phyloP scores from a whole-genome alignment of 2,797 vertebrate genomes.

The Sebastes cheni region DNA sequence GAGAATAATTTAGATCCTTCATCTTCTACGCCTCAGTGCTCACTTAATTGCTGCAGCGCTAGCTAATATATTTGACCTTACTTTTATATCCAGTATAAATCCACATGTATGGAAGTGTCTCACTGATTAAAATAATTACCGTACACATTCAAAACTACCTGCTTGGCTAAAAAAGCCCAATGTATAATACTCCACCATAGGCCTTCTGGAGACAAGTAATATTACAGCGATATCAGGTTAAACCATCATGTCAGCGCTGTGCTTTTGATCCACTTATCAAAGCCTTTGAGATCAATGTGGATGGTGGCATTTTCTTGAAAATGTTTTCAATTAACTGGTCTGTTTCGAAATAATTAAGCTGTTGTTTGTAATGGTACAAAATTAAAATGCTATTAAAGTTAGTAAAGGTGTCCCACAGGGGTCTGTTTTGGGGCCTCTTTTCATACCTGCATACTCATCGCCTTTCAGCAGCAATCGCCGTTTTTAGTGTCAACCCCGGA shows the following conservation, averaged over 20 bases:
- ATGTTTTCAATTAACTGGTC: no score
- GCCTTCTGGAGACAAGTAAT: background rate
- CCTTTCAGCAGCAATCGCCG: background rate
- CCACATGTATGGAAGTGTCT: background rate
- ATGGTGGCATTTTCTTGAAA: background rate
- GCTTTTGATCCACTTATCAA: background rate
- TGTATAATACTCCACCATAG: background rate
- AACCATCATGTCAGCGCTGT: background rate
- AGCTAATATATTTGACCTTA: background rate
- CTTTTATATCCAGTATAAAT: background rate
- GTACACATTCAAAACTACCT: background rate
- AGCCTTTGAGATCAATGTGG: background rate
- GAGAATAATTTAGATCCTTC: background rate
- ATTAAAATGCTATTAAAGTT: background rate
- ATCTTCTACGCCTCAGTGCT: background rate
- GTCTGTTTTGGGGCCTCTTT: background rate
- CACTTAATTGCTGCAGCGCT: background rate
- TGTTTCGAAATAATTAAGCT: background rate
- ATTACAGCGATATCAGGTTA: background rate
- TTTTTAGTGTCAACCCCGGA: background rate
- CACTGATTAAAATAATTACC: background rate
- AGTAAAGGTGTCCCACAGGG: background rate
- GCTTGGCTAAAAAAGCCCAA: background rate
- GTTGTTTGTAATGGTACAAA: background rate
- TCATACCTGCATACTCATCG: rapidly evolving